Conservation (phyloP, 2,888 invertebrate genomes). For the Acrobasis repandana region DNA sequence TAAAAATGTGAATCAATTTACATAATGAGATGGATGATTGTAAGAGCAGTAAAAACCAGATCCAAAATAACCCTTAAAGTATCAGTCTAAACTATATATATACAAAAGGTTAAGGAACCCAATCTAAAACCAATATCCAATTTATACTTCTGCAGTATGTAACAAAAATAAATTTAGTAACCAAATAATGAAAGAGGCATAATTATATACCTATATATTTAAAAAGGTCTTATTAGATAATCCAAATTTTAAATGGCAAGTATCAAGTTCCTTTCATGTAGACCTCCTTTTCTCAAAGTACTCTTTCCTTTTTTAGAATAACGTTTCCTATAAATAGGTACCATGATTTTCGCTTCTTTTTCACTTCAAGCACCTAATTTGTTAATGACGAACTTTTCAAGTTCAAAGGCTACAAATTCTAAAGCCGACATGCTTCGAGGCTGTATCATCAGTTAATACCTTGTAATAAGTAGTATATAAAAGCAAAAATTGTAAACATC, state of each 20-base stretch:
- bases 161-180: not conserved
- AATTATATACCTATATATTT: too few species aligned
- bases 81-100: too few species aligned
- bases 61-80: not conserved
- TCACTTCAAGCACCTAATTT: slow-evolving; percentile 7
- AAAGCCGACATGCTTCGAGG: slow-evolving; percentile 21
- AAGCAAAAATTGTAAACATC: slow-evolving; percentile 55
- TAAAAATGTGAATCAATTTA: slow-evolving; percentile 3
- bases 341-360: not conserved
- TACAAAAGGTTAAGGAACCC: too few species aligned
- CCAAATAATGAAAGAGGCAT: too few species aligned
- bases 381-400: slow-evolving; percentile 15
- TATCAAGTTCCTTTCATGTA: too few species aligned
- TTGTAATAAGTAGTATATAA: slow-evolving; percentile 41
- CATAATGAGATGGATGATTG: not conserved
- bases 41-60: not conserved
- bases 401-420: slow-evolving; percentile 19
- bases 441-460: slow-evolving; percentile 25
- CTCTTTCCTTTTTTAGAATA: too few species aligned
- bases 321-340: too few species aligned
- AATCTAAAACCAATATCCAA: not conserved
- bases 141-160: not conserved
- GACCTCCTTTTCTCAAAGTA: too few species aligned
- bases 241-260: too few species aligned
- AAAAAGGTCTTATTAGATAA: too few species aligned